Evolutionary conservation across 2,113 vertebrate genomes (phyloP).

Genomic region (Pollachius pollachius): DNA sequence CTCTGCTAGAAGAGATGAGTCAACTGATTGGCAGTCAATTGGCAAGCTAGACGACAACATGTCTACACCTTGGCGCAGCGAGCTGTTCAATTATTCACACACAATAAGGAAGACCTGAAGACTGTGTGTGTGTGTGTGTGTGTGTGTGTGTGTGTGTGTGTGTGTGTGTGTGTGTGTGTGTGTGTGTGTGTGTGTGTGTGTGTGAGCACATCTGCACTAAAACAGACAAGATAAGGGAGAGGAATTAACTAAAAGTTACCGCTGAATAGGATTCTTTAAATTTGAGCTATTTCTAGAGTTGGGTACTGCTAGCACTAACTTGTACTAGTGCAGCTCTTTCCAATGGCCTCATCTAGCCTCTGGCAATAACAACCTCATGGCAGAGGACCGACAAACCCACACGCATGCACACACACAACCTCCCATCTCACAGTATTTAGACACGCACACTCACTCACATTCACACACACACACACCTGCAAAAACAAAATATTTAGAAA

Average conservation of each 20-base stretch:
- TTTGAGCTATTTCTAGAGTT: slow-evolving; percentile 2
- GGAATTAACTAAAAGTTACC: background rate
- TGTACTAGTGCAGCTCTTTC: slow-evolving; percentile 30
- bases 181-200: background rate
- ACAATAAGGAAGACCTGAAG: slow-evolving; percentile 19
- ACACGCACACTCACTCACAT: background rate
- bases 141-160: slow-evolving; percentile 2
- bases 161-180: background rate
- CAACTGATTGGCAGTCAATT: slow-evolving; percentile 57
- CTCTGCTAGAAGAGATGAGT: slow-evolving; percentile 49
- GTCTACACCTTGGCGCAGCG: slow-evolving; percentile 43
- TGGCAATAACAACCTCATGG: too few relatives aligned
- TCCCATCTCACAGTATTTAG: background rate
- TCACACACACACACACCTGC: slow-evolving; percentile 32
- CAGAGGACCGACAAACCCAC: too few relatives aligned
- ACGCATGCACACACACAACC: too few relatives aligned
- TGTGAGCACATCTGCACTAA: background rate
- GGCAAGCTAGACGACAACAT: slow-evolving; percentile 31
- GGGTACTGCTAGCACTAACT: slow-evolving; percentile 29
- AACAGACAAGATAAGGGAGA: background rate
- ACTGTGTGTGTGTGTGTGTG: background rate
- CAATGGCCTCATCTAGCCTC: background rate
- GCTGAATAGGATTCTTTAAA: background rate
- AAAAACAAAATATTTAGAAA: slow-evolving; percentile 20
- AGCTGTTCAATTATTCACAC: slow-evolving; percentile 55